These are phyloP conservation scores for Willisornis vidua DNA, from an alignment of 2,113 vertebrate genomes.

Conservation along the genomic window DNA sequence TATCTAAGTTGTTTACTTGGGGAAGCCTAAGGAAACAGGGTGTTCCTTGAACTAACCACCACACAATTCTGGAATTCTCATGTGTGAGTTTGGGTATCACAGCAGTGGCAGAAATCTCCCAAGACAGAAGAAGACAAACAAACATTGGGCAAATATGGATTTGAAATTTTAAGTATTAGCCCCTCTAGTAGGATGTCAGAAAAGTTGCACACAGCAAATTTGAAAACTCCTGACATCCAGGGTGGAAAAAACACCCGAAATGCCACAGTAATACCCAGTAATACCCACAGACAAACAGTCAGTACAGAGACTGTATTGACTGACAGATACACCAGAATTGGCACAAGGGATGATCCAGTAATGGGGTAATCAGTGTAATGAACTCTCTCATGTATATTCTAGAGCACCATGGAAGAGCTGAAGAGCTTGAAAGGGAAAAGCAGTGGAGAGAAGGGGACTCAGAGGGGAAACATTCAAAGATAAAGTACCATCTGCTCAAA, in stretches of 20 bases:
- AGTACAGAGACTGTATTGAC: not conserved
- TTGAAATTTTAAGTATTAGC: not conserved
- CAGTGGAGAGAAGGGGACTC: slow-evolving; percentile 49
- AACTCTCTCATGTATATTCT: not conserved
- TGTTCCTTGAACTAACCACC: not conserved
- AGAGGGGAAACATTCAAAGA: slow-evolving; percentile 63
- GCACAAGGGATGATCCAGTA: not conserved
- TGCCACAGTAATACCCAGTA: not conserved
- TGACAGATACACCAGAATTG: not conserved
- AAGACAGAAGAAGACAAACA: not conserved
- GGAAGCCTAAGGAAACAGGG: not conserved
- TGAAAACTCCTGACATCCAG: not conserved
- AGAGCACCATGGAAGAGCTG: not conserved
- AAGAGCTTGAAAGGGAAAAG: slow-evolving; percentile 45
- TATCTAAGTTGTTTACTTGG: slow-evolving; percentile 15
- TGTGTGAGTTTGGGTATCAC: not conserved
- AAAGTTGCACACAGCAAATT: not conserved
- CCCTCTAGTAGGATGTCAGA: not conserved
- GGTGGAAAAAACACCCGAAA: not conserved
- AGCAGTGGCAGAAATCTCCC: not conserved
- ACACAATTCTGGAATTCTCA: not conserved
- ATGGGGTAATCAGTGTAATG: not conserved
- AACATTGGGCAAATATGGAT: not conserved
- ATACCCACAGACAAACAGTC: not conserved
- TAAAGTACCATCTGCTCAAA: slow-evolving; percentile 68